Evolutionary conservation across 1,140 invertebrate genomes (phyloP), one percentile per base, ranked within the genome.

Genomic region (Calephelis nemesis): DNA sequence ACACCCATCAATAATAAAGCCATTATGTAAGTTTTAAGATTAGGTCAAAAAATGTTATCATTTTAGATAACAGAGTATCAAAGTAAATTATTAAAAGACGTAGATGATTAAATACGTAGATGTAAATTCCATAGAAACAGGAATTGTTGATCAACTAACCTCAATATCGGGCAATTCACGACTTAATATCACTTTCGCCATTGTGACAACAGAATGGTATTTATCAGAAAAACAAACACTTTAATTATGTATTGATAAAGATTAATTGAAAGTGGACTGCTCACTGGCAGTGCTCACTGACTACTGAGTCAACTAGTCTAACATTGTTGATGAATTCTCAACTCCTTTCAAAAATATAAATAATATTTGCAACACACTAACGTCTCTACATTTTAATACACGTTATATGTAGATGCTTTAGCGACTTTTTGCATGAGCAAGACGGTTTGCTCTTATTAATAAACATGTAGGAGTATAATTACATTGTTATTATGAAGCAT

Each of bases 131-230:
- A 19, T 64, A 64, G 15, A 19, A 49, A 63, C 48, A 63, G 48
- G 50, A 65, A 40, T 50, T 19, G 50, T 15, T n/a, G 40, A 63
- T 64, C 40, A 45, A 91, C 92, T 93, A 80, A 95, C 95, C 93
- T 95, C 95, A 70, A 95, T 95, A 83, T 95, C 95, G 19, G 94
- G 93, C 47, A 95, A 74, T 75, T 95, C 95, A 83, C 93, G 94
- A 79, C 94, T 95, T 47, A 95, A 74, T 39, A 93, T 74, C 65
- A 85, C 77, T 70, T 92, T 92, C 54, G 92, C 78, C 90, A 92
- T 91, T 69, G 76, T 81, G 63, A 30, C 71, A 77, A 70, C 60
- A 49, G 42, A 70, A 67, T 15, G n/a, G 60, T 69, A 68, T 52
- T 3, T 42, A 13, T 60, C 12, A 12, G 12, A 42, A 12, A 42